phyloP scores from a whole-genome alignment of 2,113 vertebrate species.

The Carassius gibelio region DNA sequence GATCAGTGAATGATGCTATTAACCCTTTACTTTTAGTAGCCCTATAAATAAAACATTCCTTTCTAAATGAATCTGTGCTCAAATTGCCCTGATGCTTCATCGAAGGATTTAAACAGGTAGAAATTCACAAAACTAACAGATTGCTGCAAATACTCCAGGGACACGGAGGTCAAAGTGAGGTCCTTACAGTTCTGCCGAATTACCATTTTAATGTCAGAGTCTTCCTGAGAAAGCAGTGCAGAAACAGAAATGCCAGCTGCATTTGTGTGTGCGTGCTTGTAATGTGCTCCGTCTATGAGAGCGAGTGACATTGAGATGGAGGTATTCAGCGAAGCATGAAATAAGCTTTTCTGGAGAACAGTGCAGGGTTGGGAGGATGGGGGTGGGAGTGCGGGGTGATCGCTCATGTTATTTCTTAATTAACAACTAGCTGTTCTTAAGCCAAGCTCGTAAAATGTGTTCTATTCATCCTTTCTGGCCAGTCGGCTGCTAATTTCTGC shows the following conservation, averaged over 20 bases:
- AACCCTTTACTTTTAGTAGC: background rate
- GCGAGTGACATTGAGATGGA: slow-evolving; percentile 42
- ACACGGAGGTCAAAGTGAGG: background rate
- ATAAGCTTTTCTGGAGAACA: slow-evolving; percentile 71
- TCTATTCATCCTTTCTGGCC: slow-evolving; percentile 56
- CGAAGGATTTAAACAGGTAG: background rate
- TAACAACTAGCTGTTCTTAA: slow-evolving; percentile 63
- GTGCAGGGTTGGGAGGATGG: slow-evolving; percentile 31
- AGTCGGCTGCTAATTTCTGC: slow-evolving; percentile 47
- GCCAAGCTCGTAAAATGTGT: slow-evolving; percentile 65
- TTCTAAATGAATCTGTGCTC: background rate
- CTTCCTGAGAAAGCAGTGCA: slow-evolving; percentile 18
- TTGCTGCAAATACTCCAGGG: background rate
- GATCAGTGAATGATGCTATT: background rate
- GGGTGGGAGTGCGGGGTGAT: slow-evolving; percentile 52
- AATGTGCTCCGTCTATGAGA: slow-evolving; percentile 11
- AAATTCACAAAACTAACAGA: background rate
- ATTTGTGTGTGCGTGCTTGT: background rate
- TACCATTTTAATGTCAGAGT: slow-evolving; percentile 24
- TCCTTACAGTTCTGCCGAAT: background rate
- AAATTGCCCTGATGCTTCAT: background rate
- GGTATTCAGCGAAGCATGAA: slow-evolving; percentile 71
- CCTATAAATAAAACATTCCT: background rate
- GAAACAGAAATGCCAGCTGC: background rate
- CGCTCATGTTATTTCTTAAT: slow-evolving; percentile 74